Evolutionary conservation across 2,888 invertebrate species (phyloP).

Genomic region (Nesidiocoris tenuis): DNA sequence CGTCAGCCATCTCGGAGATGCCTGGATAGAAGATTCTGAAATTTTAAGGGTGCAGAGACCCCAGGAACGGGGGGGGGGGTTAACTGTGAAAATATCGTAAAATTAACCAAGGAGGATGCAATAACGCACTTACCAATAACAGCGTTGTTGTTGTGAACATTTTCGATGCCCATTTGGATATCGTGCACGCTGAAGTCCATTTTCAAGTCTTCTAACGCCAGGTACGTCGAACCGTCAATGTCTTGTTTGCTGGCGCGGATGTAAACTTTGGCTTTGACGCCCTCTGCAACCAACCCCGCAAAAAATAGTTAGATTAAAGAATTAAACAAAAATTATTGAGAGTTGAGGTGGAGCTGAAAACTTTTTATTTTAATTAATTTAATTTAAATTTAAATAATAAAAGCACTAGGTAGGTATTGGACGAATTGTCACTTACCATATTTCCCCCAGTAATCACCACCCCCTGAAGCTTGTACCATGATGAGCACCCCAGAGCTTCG

Average conservation of each 20-base stretch:
- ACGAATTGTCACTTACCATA: too few species aligned
- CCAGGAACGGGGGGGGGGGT: too few species aligned
- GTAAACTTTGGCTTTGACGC: conserved; percentile 80
- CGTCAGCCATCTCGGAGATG: too few species aligned
- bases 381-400: too few species aligned
- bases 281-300: conserved; percentile 67
- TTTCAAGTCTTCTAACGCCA: conserved; percentile 73
- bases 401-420: too few species aligned
- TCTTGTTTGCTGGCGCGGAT: conserved; percentile 69
- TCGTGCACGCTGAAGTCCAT: conserved; percentile 82
- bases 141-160: conserved; percentile 75
- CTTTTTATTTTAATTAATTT: too few species aligned
- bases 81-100: too few species aligned
- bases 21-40: not conserved
- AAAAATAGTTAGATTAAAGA: too few species aligned
- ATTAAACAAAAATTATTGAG: too few species aligned
- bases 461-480: conserved; percentile 77
- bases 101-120: too few species aligned
- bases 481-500: conserved; percentile 77
- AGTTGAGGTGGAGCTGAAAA: too few species aligned
- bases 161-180: conserved; percentile 82
- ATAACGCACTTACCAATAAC: conserved; percentile 78
- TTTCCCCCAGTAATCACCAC: conserved; percentile 87
- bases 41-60: too few species aligned
- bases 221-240: conserved; percentile 66